phyloP scores from a whole-genome alignment of 1,140 invertebrate genomes.

The Drosophila sucinea region DNA sequence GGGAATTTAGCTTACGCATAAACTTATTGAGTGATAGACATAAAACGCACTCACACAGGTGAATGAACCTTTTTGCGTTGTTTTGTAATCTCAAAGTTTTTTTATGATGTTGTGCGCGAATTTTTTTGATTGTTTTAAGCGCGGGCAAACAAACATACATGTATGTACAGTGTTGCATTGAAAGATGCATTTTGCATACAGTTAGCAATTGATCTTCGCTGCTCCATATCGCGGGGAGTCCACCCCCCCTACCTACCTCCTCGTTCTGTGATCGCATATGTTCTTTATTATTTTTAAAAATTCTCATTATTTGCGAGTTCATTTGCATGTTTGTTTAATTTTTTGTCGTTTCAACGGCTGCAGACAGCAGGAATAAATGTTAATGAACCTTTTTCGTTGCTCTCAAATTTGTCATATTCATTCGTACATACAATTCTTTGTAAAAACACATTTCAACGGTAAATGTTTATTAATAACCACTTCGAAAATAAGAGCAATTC shows the following conservation, averaged over 20 bases:
- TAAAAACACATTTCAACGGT: background rate
- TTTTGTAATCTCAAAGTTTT: conserved; percentile 73
- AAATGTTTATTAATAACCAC: conserved; percentile 13
- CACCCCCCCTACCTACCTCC: background rate
- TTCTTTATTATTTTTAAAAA: conserved; percentile 26
- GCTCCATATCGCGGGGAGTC: too few relatives aligned
- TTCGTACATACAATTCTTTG: background rate
- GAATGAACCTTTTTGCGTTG: conserved; percentile 79
- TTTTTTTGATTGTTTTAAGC: conserved; percentile 59
- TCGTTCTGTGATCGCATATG: conserved; percentile 27
- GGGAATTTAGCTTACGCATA: conserved; percentile 27
- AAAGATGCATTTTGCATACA: conserved; percentile 34
- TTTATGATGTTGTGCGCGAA: conserved; percentile 34
- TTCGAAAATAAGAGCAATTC: conserved; percentile 32
- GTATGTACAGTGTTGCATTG: conserved; percentile 9
- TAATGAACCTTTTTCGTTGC: conserved; percentile 59
- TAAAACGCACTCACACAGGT: conserved; percentile 67
- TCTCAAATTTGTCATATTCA: conserved; percentile 9
- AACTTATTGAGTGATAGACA: conserved; percentile 43
- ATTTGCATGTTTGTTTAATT: conserved; percentile 73
- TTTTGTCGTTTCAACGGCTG: conserved; percentile 39
- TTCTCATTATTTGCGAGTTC: conserved; percentile 38
- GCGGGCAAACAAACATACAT: conserved; percentile 32
- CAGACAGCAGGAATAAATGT: conserved; percentile 64
- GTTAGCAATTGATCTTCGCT: conserved; percentile 35